Percentiles rank a stretch among this genome's conserved stretches.
These are phyloP conservation scores for Trematocara unimaculatum DNA, from an alignment of 2,113 vertebrate species.

Conservation along the genomic window DNA sequence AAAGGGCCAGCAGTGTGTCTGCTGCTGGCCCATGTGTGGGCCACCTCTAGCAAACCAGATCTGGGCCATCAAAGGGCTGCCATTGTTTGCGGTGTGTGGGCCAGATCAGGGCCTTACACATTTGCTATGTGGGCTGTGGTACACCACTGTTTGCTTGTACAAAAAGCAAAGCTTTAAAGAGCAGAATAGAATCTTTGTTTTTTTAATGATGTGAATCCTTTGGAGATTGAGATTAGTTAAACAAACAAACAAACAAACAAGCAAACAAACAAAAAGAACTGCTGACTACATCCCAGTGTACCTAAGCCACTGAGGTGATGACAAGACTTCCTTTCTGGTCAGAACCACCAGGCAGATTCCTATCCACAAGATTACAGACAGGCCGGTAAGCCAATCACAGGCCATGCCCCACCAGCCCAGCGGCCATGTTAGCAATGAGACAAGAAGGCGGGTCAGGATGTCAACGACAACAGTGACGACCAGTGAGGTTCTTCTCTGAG, in stretches of 20 bases:
- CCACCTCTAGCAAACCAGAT: no score
- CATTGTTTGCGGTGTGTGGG: no score
- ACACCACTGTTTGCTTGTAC: neutral
- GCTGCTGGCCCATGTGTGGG: no score
- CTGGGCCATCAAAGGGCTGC: no score
- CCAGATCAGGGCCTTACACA: no score
- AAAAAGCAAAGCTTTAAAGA: neutral
- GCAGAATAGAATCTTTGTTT: neutral
- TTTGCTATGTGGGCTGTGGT: neutral
- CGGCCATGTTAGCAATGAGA: constrained; percentile 33
- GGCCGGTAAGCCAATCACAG: constrained; percentile 37
- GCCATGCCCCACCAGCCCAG: constrained; percentile 20
- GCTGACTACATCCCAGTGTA: neutral
- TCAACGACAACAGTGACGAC: constrained; percentile 60
- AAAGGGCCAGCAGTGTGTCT: no score
- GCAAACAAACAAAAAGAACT: neutral
- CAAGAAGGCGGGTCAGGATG: constrained; percentile 50
- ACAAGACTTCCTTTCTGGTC: constrained; percentile 33
- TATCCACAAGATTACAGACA: constrained; percentile 43
- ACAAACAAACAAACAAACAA: neutral
- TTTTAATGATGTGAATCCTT: neutral
- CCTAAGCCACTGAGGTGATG: constrained; percentile 49
- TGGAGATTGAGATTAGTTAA: neutral
- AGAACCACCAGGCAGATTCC: constrained; percentile 43
- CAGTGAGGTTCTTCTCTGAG: constrained; percentile 56